Percentiles rank a stretch among this genome's conserved stretches.
These are phyloP conservation scores for Columba livia DNA, from an alignment of 2,113 vertebrate species.

Conservation along the genomic window DNA sequence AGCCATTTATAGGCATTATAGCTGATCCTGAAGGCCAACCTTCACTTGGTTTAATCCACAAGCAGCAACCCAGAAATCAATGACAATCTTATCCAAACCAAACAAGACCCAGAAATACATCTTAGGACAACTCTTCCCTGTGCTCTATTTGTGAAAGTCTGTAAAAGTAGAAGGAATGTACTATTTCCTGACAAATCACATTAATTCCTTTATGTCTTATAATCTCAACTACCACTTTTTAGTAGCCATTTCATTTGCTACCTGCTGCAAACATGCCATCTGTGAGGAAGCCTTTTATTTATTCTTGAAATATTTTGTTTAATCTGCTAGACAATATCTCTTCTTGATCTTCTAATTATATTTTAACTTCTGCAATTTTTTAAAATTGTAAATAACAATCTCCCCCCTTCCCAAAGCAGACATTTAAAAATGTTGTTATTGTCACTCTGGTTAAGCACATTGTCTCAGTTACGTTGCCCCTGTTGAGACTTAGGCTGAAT, in stretches of 20 bases:
- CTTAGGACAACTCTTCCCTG: background rate
- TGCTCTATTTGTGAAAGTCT: background rate
- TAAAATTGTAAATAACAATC: background rate
- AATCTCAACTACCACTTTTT: background rate
- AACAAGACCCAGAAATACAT: background rate
- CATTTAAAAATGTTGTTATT: conserved; percentile 39
- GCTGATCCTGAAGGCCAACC: background rate
- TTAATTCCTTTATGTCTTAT: background rate
- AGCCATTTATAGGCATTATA: background rate
- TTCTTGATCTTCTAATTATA: conserved; percentile 42
- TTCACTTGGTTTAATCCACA: background rate
- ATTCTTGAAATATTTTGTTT: background rate
- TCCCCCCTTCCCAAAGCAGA: background rate
- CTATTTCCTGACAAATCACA: background rate
- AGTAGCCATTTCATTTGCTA: background rate
- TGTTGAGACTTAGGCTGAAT: conserved; percentile 60
- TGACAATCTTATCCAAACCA: background rate
- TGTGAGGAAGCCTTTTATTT: background rate
- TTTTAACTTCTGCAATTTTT: background rate
- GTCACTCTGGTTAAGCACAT: conserved; percentile 23
- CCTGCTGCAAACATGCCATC: background rate
- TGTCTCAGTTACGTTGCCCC: conserved; percentile 39
- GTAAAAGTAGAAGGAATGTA: background rate
- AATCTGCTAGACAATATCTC: background rate
- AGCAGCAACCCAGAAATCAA: background rate